A percentile compares a stretch with the other conserved stretches of the same genome.
Conservation (phyloP, 2,797 vertebrate species). For the Microtus obscurus region DNA sequence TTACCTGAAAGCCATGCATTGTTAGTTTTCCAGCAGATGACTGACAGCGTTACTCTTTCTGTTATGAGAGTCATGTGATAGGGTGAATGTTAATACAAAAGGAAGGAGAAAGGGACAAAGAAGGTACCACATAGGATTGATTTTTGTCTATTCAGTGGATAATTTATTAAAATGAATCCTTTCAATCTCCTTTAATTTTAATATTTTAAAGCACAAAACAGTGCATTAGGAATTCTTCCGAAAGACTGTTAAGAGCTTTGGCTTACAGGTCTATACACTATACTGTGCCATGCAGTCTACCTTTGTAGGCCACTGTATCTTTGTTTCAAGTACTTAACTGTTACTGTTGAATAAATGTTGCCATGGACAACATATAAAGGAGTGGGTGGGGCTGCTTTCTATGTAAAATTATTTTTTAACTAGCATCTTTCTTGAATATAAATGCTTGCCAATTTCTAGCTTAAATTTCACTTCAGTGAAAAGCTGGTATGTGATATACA, state of each 20-base stretch:
- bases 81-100: background rate
- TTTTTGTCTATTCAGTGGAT: background rate
- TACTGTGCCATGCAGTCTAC: background rate
- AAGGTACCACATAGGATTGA: no score
- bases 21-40: background rate
- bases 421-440: background rate
- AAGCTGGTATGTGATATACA: background rate
- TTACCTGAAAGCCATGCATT: background rate
- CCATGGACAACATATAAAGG: background rate
- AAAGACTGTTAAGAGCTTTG: background rate
- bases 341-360: background rate
- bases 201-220: background rate
- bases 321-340: background rate
- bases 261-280: no score
- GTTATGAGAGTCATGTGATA: background rate
- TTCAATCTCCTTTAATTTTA: background rate
- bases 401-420: background rate
- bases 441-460: background rate
- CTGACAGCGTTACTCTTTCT: background rate
- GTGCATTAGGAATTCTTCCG: background rate
- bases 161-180: background rate
- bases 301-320: background rate
- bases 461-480: background rate
- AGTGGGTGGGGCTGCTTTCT: background rate
- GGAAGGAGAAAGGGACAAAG: background rate